A percentile compares a stretch with the other conserved stretches of the same genome.
Conservation (phyloP, 2,888 invertebrate genomes). For the Andrena haemorrhoa region DNA sequence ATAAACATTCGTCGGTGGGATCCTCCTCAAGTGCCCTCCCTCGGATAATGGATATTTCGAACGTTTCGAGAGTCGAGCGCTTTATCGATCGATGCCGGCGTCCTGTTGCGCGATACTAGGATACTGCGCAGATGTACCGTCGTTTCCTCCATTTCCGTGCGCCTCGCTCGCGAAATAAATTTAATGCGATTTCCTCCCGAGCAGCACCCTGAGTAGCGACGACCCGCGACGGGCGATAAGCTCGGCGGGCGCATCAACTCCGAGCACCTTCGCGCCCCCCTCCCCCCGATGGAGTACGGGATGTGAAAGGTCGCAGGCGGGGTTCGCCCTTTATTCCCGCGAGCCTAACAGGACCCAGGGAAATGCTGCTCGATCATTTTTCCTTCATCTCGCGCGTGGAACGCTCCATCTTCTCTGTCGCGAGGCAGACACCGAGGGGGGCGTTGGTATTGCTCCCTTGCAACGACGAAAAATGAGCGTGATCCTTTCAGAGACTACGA, state of each 20-base stretch:
- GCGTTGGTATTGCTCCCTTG: not conserved
- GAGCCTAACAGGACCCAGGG: not conserved
- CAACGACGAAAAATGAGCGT: not conserved
- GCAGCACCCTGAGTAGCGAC: not conserved
- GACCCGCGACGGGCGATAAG: not conserved
- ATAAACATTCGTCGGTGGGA: conserved; percentile 2
- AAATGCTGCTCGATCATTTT: not conserved
- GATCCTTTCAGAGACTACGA: conserved; percentile 90
- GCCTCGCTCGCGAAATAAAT: not conserved
- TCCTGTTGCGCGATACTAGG: conserved; percentile 29
- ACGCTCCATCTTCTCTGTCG: too few species aligned
- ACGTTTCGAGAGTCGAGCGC: conserved; percentile 18
- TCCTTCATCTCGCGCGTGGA: not conserved
- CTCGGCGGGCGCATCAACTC: not conserved
- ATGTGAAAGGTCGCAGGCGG: not conserved
- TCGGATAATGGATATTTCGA: conserved; percentile 1
- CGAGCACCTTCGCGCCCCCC: not conserved
- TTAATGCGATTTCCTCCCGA: not conserved
- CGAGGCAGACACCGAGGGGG: not conserved
- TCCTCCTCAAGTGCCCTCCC: not conserved
- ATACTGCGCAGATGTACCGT: conserved; percentile 41
- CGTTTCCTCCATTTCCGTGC: conserved; percentile 27
- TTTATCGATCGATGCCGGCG: conserved; percentile 37
- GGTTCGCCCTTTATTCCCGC: not conserved
- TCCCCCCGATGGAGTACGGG: not conserved